Conservation (phyloP, 2,797 vertebrate species). For the Cichlasoma orientale region DNA sequence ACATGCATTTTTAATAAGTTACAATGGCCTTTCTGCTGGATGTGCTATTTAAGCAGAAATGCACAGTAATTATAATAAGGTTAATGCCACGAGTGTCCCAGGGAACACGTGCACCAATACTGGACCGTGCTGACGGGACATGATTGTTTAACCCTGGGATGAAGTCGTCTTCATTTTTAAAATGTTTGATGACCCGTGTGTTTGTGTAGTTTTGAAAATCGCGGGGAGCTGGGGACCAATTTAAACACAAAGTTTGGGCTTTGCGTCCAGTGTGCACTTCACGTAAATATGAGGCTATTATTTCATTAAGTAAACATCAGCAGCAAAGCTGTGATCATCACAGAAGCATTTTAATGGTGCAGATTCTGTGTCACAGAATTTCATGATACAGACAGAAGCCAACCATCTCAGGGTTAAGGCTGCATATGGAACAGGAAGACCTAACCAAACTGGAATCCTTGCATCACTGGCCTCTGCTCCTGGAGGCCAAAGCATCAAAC, state of each 20-base stretch:
- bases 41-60: constrained; percentile 29
- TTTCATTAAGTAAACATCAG: neutral
- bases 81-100: neutral
- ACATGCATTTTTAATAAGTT: constrained; percentile 44
- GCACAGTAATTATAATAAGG: constrained; percentile 27
- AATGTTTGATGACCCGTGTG: too few relatives aligned
- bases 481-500: neutral
- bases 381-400: neutral
- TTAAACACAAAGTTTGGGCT: neutral
- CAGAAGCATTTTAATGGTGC: neutral
- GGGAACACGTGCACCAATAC: neutral
- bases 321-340: neutral
- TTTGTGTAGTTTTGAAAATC: neutral
- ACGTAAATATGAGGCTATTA: neutral
- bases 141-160: neutral
- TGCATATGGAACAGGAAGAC: neutral
- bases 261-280: too few relatives aligned
- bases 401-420: neutral
- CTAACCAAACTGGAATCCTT: neutral
- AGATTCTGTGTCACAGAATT: neutral
- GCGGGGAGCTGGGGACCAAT: neutral
- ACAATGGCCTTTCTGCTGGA: constrained; percentile 21
- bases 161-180: neutral
- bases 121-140: neutral
- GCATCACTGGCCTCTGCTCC: neutral